Percentiles rank a stretch among this genome's conserved stretches.
phyloP scores from a whole-genome alignment of 1,140 invertebrate species.

The Drosophila aff. region DNA sequence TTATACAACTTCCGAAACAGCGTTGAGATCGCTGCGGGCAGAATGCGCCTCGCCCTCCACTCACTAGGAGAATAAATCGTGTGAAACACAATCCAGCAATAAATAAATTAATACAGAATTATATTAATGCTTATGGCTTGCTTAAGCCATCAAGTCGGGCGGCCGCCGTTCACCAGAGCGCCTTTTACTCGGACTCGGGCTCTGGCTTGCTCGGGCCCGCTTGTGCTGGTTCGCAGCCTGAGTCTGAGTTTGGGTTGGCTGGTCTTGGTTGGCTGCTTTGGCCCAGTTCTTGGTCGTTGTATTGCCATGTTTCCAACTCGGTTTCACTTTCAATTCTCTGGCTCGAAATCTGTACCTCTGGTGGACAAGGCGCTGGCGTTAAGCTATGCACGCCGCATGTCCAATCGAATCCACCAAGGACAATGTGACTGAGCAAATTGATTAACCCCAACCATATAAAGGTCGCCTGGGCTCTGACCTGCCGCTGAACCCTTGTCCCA shows the following conservation, averaged over 20 bases:
- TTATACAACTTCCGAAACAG: conserved; percentile 46
- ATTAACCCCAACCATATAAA: conserved; percentile 4
- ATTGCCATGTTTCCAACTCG: conserved; percentile 34
- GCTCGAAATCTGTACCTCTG: conserved; percentile 26
- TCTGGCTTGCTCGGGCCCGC: background rate
- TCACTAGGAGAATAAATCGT: conserved; percentile 37
- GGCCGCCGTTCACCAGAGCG: conserved; percentile 39
- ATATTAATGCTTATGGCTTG: conserved; percentile 34
- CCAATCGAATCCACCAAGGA: conserved; percentile 28
- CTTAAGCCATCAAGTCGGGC: conserved; percentile 28
- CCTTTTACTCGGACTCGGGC: conserved; percentile 33
- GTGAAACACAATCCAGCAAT: conserved; percentile 46
- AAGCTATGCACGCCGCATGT: conserved; percentile 15
- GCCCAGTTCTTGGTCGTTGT: conserved; percentile 58
- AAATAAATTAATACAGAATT: conserved; percentile 56
- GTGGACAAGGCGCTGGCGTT: conserved; percentile 30
- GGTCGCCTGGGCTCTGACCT: background rate
- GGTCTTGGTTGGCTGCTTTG: conserved; percentile 58
- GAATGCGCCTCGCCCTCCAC: conserved; percentile 11
- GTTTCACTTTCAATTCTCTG: conserved; percentile 61
- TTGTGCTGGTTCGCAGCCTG: conserved; percentile 6
- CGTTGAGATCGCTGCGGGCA: conserved; percentile 7
- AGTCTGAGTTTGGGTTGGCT: conserved; percentile 26
- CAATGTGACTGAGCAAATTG: conserved; percentile 1
- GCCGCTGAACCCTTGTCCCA: background rate